Base-by-base conservation (phyloP, 2,797 vertebrate species). In the Lithobates sylvaticus region DNA sequence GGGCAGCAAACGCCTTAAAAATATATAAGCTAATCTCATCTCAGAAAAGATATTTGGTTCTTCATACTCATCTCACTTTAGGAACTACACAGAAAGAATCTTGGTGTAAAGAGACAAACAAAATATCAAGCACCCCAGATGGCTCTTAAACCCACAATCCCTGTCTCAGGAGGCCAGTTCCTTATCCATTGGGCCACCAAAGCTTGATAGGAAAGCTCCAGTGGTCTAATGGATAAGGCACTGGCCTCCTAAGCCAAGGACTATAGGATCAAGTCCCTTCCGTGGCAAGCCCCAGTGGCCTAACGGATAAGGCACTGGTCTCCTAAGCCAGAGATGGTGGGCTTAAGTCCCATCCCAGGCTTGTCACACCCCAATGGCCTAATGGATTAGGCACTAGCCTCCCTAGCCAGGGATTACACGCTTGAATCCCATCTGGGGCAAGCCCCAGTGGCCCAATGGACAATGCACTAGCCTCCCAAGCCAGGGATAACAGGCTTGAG, bases 291-390 rank as follows among this genome's bases (percentile, higher is more conserved):
- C 34, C 76, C 61, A 67, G 76, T 78, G 76, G 61, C 61, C 76
- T 67, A 78, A 78, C 67, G 61, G 76, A 78, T 78, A 78, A 78
- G 76, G 76, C 76, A 78, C 76, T 78, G 61, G 76, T 61, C 76
- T 78, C 76, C 61, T 78, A 78, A 78, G 61, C 61, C 76, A 78
- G 76, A 61, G 61, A 78, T 78, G 67, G 76, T 78, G 61, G 76
- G 76, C 67, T 78, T 58, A 36, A 78, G 61, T 78, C 61, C 76
- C 61, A 78, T 67, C 58, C 6, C 5, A 7, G 34, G 34, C 3
- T 4, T 32, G 32, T 3, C 44, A 42, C 67, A 61, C 61, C 76
- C 61, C 34, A 67, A 54, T 78, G 76, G 76, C 76, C 61, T 67
- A 78, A 78, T 78, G 34, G 61, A 78, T 78, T 67, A 78, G 76